Evolutionary conservation across 2,113 vertebrate species (phyloP), one percentile per base, ranked within the genome.

Genomic region (Pterocles orientalis): DNA sequence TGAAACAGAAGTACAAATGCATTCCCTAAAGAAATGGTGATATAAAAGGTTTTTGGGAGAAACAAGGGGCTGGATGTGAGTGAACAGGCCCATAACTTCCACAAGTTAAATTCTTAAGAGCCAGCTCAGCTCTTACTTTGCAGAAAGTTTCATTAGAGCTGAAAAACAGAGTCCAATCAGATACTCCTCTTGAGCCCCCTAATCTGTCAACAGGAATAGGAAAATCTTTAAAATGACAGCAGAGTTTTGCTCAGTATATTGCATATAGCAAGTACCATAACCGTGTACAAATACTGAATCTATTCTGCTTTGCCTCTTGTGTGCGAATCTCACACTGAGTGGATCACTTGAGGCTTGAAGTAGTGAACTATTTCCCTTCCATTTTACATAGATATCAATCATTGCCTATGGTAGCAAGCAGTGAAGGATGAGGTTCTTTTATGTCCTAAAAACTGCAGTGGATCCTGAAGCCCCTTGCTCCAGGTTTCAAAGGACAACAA

Each of bases 401-500:
- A 78, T 28, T 77, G 45, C 39, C 10, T 23, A 17, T 58, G 25
- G 43, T n/a, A 80, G 26, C 41, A 56, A 86, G 43, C 78, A 72
- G 47, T 18, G 19, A 75, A 96, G 70, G 86, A 86, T 95, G 70
- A 70, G 68, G 24, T 10, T 19, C 45, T 93, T 97, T 97, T 79
- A 91, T 80, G 70, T 95, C 88, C 34, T 57, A 54, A 95, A 93
- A 93, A 85, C 92, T 97, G 91, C 92, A 94, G 90, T 73, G 58
- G 90, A 66, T 77, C 57, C 41, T 94, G 53, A 92, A 91, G 86
- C 82, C 78, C 90, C 82, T 77, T 78, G 54, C 77, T 95, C 66
- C 17, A 82, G 78, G 88, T 95, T 97, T 95, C 72, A 96, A 92
- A 97, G 96, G 80, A 82, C 92, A 91, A 72, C 13, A 28, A 91